phyloP scores from a whole-genome alignment of 2,888 invertebrate species.

The Scaptomyza cyrtandrae region DNA sequence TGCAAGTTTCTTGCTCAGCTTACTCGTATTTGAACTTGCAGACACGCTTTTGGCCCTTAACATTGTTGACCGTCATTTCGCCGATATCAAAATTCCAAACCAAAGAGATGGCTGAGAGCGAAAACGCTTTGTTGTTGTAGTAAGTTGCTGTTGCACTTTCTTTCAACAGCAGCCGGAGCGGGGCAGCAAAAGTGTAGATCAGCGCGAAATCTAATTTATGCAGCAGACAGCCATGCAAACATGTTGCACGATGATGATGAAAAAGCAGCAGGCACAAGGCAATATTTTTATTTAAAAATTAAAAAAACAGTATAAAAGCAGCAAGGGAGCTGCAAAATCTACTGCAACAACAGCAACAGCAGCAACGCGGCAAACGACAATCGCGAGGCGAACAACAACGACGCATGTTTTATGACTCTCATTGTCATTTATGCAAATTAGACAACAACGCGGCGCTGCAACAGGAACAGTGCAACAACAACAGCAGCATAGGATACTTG shows the following conservation, averaged over 20 bases:
- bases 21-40: conserved; percentile 79
- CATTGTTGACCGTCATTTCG: conserved; percentile 78
- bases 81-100: conserved; percentile 72
- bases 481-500: conserved; percentile 4
- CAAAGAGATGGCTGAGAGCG: conserved; percentile 48
- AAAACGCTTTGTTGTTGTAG: conserved; percentile 54
- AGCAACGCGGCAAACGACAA: conserved; percentile 48
- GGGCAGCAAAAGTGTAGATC: conserved; percentile 73
- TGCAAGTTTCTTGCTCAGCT: conserved; percentile 1
- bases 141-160: conserved; percentile 62
- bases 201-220: conserved; percentile 76
- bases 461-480: conserved; percentile 9
- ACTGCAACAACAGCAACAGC: conserved; percentile 6
- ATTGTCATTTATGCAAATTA: conserved; percentile 82
- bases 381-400: conserved; percentile 67
- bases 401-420: conserved; percentile 82
- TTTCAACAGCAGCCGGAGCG: conserved; percentile 50
- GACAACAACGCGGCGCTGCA: conserved; percentile 54
- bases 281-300: conserved; percentile 63
- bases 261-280: conserved; percentile 38
- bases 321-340: conserved; percentile 7
- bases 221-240: conserved; percentile 67
- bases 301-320: conserved; percentile 16
- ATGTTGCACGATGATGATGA: conserved; percentile 73
- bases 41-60: conserved; percentile 83